A percentile compares a stretch with the other conserved stretches of the same genome.
Conservation (phyloP, 35 echinoderm and acorn worm species). For the Hemicentrotus pulcherrimus region DNA sequence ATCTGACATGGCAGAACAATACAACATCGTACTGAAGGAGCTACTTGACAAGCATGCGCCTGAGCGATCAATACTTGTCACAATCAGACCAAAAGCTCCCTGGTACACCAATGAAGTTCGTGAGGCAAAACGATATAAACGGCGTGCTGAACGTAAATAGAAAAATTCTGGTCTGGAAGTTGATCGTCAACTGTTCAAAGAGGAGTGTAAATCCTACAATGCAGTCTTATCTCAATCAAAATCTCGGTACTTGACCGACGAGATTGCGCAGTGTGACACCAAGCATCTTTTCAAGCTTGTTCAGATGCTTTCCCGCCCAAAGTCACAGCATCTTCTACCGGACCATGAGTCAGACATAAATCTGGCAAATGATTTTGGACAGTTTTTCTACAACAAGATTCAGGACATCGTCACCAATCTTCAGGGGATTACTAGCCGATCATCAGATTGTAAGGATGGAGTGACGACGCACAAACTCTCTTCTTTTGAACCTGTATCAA, state of each 20-base stretch:
- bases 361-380: too few species aligned
- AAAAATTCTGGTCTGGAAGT: conserved; percentile 28
- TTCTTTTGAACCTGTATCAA: conserved; percentile 33
- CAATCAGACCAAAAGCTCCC: conserved; percentile 48
- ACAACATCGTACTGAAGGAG: conserved; percentile 20
- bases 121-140: conserved; percentile 42
- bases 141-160: conserved; percentile 42
- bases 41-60: conserved; percentile 57
- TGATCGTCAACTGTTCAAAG: conserved; percentile 47
- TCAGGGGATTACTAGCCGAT: neutral
- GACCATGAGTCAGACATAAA: too few species aligned
- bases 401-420: conserved; percentile 40
- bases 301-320: too few species aligned
- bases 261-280: conserved; percentile 31
- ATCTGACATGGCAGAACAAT: conserved; percentile 38
- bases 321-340: too few species aligned
- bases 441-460: neutral
- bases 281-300: too few species aligned
- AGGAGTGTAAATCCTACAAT: conserved; percentile 48
- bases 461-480: neutral
- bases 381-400: conserved; percentile 34
- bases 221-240: conserved; percentile 45
- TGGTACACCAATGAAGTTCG: conserved; percentile 34
- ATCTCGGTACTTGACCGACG: conserved; percentile 34
- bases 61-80: conserved; percentile 42